A percentile compares a stretch with the other conserved stretches of the same genome.
Conservation (phyloP, 2,113 vertebrate species). For the Ranitomeya variabilis region DNA sequence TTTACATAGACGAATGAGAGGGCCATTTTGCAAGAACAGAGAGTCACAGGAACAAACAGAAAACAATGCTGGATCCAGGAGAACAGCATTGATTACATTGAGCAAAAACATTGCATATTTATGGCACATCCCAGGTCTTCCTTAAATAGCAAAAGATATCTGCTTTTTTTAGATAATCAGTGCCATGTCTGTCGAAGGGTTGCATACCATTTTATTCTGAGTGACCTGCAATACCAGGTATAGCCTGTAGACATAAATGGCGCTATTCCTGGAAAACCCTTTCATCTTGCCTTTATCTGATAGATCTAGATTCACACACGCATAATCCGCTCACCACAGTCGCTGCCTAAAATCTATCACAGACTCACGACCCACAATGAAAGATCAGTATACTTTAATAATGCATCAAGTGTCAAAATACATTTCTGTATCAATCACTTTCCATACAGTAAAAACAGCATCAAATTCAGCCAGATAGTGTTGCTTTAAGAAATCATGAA, state of each 20-base stretch:
- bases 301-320: neutral
- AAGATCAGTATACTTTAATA: conserved; percentile 97
- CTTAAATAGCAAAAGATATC: no score
- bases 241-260: neutral
- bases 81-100: no score
- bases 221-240: neutral
- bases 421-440: conserved; percentile 90
- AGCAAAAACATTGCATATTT: no score
- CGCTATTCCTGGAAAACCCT: neutral
- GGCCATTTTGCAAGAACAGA: no score
- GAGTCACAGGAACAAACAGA: no score
- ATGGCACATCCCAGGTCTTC: no score
- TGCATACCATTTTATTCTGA: neutral
- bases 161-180: neutral
- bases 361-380: conserved; percentile 67
- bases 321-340: neutral
- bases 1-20: no score
- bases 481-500: conserved; percentile 75
- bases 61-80: no score
- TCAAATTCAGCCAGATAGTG: conserved; percentile 78
- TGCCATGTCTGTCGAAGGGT: neutral
- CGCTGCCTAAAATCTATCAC: conserved; percentile 43
- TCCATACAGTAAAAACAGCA: conserved; percentile 82
- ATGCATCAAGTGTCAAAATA: conserved; percentile 97
- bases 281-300: neutral